phyloP scores from a whole-genome alignment of 2,797 vertebrate genomes.

The Hydrocynus forskahlii region DNA sequence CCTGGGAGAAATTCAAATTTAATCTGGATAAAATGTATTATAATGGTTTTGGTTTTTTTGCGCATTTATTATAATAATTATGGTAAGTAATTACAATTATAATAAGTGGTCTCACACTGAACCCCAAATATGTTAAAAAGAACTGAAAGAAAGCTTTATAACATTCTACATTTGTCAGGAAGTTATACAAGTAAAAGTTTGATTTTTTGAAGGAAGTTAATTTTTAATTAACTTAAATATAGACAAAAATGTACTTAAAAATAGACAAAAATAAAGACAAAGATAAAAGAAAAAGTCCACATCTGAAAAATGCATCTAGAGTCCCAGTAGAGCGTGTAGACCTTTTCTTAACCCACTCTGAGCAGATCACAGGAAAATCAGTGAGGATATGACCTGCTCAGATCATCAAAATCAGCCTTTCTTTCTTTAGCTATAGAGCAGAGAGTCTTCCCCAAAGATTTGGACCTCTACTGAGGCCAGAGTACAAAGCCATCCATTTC shows the following conservation, averaged over 20 bases:
- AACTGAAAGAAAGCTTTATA: not conserved
- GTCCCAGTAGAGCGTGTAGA: not conserved
- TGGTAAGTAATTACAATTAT: too few relatives aligned
- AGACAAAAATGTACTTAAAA: not conserved
- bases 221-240: not conserved
- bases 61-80: too few relatives aligned
- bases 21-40: too few relatives aligned
- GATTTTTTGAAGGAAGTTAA: too few relatives aligned
- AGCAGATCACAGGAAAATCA: not conserved
- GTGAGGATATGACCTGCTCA: not conserved
- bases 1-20: too few relatives aligned
- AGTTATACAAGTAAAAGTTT: too few relatives aligned
- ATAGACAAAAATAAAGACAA: not conserved
- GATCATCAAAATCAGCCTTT: conserved; percentile 54
- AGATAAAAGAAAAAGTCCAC: not conserved
- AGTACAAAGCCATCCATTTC: conserved; percentile 31
- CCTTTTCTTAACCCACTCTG: not conserved
- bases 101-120: too few relatives aligned
- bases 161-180: too few relatives aligned
- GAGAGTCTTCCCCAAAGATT: conserved; percentile 46
- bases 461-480: not conserved
- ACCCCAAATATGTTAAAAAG: not conserved
- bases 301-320: not conserved
- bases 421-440: conserved; percentile 37
- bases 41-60: too few relatives aligned